These are phyloP conservation scores for Thrips palmi DNA, from an alignment of 1,140 invertebrate species.

Conservation along the genomic window DNA sequence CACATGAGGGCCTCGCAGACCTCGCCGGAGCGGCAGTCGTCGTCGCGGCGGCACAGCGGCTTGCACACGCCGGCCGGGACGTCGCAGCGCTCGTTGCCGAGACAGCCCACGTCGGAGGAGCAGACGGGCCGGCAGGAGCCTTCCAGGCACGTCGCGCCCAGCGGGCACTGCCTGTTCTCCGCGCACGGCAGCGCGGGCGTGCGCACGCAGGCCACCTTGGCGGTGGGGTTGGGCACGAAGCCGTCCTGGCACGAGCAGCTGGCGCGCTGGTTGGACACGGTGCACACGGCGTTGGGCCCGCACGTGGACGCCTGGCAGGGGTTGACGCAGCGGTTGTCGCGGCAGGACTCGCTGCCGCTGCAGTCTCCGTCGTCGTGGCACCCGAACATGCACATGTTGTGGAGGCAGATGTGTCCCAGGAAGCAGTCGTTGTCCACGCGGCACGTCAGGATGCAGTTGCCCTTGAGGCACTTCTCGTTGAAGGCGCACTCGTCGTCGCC, in stretches of 20 bases:
- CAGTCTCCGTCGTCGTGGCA: constrained; percentile 77
- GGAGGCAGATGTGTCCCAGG: constrained; percentile 70
- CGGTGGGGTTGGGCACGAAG: constrained; percentile 66
- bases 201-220: constrained; percentile 63
- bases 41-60: constrained; percentile 50
- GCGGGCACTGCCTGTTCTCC: constrained; percentile 50
- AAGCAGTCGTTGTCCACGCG: constrained; percentile 80
- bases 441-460: constrained; percentile 70
- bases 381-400: constrained; percentile 67
- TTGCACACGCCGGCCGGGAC: constrained; percentile 35
- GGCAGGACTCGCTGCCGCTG: constrained; percentile 57
- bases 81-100: constrained; percentile 50
- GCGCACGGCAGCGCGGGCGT: constrained; percentile 46
- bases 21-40: constrained; percentile 65
- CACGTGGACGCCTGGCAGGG: constrained; percentile 58
- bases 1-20: constrained; percentile 67
- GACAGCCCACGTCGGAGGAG: constrained; percentile 48
- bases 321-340: constrained; percentile 58
- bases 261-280: constrained; percentile 62
- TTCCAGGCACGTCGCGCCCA: constrained; percentile 48
- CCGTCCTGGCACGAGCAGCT: constrained; percentile 57
- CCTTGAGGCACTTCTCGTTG: constrained; percentile 71
- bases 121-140: constrained; percentile 56
- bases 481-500: constrained; percentile 72
- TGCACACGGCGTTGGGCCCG: constrained; percentile 64